Percentiles rank a stretch among this genome's conserved stretches.
These are phyloP conservation scores for Tor tambroides DNA, from an alignment of 2,113 vertebrate genomes.

Conservation along the genomic window DNA sequence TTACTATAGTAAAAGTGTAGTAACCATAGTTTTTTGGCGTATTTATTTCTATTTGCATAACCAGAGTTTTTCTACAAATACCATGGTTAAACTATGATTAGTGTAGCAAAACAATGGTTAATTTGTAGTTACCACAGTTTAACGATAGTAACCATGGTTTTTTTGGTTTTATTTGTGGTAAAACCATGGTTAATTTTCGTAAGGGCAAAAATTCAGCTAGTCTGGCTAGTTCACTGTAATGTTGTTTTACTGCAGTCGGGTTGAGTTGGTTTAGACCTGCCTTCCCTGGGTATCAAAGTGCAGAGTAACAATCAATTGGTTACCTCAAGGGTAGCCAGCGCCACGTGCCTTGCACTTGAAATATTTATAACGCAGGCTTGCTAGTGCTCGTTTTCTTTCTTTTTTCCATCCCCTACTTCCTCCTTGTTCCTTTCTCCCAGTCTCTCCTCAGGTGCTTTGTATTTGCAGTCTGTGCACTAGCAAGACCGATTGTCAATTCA, in stretches of 20 bases:
- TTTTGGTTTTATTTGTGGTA: too few relatives aligned
- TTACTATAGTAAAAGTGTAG: too few relatives aligned
- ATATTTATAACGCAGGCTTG: conserved; percentile 49
- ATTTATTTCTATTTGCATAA: too few relatives aligned
- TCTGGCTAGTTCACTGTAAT: not conserved
- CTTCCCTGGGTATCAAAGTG: not conserved
- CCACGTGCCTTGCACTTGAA: conserved; percentile 21
- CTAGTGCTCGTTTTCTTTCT: conserved; percentile 11
- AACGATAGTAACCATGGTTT: too few relatives aligned
- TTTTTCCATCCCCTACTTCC: not conserved
- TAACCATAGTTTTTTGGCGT: too few relatives aligned
- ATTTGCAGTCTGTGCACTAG: conserved; percentile 6
- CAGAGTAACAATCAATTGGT: conserved; percentile 53
- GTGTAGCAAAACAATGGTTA: too few relatives aligned
- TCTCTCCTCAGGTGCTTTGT: conserved; percentile 23
- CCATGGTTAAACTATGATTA: too few relatives aligned
- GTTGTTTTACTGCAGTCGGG: not conserved
- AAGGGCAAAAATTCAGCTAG: not conserved
- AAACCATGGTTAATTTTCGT: too few relatives aligned
- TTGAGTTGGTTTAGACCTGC: conserved; percentile 27
- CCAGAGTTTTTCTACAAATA: too few relatives aligned
- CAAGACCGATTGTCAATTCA: conserved; percentile 11
- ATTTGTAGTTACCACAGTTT: too few relatives aligned
- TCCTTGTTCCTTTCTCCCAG: conserved; percentile 2
- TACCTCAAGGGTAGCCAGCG: conserved; percentile 33